Percentiles rank a stretch among this genome's conserved stretches.
Conservation (phyloP, 2,888 invertebrate genomes). For the Noctua fimbriata region DNA sequence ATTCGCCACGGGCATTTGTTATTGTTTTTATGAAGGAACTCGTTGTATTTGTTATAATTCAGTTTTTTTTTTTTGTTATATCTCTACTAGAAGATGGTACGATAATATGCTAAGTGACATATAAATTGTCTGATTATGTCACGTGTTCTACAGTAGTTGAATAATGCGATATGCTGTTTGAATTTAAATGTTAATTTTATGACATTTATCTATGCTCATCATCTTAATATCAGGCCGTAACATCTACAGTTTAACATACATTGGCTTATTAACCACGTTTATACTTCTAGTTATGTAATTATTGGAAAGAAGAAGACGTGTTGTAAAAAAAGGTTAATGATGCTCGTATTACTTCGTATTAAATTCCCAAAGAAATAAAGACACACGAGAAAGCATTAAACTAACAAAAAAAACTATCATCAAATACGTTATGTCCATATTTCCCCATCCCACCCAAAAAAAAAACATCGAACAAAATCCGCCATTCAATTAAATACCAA, state of each 20-base stretch:
- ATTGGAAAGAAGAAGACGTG: neutral
- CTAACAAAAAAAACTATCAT: neutral
- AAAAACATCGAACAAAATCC: conserved; percentile 3
- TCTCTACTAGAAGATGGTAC: conserved; percentile 19
- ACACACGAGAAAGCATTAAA: neutral
- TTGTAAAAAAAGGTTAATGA: too few relatives aligned
- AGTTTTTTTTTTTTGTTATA: conserved; percentile 29
- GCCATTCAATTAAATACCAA: conserved; percentile 10
- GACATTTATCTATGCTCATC: conserved; percentile 1
- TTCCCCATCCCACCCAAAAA: neutral
- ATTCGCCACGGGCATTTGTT: conserved; percentile 54
- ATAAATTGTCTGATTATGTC: conserved; percentile 29
- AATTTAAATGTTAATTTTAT: conserved; percentile 46
- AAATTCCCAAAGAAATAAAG: neutral
- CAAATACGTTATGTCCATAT: neutral
- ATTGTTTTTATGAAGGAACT: conserved; percentile 66
- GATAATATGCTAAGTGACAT: conserved; percentile 29
- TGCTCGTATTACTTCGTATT: neutral
- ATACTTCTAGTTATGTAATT: neutral
- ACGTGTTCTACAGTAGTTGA: conserved; percentile 5
- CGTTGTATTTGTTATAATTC: conserved; percentile 37
- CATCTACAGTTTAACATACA: neutral
- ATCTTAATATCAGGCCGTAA: conserved; percentile 12
- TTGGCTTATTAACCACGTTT: neutral
- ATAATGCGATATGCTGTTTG: conserved; percentile 12